These are phyloP conservation scores for Lymantria monacha DNA, from an alignment of 2,888 invertebrate genomes.

Conservation along the genomic window DNA sequence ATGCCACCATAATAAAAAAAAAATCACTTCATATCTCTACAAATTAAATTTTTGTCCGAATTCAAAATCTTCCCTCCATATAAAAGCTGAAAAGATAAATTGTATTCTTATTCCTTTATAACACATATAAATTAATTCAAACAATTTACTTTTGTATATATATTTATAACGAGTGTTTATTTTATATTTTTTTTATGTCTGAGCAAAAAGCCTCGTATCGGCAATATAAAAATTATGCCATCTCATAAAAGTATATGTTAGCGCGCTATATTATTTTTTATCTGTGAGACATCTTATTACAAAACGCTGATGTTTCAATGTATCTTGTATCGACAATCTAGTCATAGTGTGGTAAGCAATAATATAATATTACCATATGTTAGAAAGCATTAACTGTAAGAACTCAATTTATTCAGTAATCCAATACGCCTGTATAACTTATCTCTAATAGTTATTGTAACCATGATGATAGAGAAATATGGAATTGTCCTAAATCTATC, in stretches of 20 bases:
- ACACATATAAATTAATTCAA: too few species aligned
- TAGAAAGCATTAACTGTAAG: slow-evolving; percentile 44
- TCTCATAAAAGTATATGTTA: neutral
- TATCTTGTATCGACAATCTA: slow-evolving; percentile 4
- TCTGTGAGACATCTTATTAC: neutral
- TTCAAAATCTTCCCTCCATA: too few species aligned
- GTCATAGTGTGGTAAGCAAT: slow-evolving; percentile 14
- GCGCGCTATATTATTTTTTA: neutral
- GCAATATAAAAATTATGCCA: neutral
- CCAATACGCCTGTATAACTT: slow-evolving; percentile 55
- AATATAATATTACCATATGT: slow-evolving; percentile 27
- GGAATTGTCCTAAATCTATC: neutral
- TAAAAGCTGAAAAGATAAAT: too few species aligned
- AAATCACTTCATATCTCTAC: too few species aligned
- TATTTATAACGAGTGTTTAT: too few species aligned
- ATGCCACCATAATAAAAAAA: too few species aligned
- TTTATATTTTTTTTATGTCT: neutral
- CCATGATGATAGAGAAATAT: neutral
- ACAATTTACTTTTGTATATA: too few species aligned
- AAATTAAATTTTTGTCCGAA: too few species aligned
- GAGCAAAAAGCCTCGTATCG: neutral
- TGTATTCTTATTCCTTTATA: too few species aligned
- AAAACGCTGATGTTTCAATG: slow-evolving; percentile 9
- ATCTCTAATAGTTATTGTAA: slow-evolving; percentile 22
- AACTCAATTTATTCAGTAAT: slow-evolving; percentile 56